Evolutionary conservation across 2,797 vertebrate genomes (phyloP), one percentile per base, ranked within the genome.

Genomic region (Neostethus bicornis): DNA sequence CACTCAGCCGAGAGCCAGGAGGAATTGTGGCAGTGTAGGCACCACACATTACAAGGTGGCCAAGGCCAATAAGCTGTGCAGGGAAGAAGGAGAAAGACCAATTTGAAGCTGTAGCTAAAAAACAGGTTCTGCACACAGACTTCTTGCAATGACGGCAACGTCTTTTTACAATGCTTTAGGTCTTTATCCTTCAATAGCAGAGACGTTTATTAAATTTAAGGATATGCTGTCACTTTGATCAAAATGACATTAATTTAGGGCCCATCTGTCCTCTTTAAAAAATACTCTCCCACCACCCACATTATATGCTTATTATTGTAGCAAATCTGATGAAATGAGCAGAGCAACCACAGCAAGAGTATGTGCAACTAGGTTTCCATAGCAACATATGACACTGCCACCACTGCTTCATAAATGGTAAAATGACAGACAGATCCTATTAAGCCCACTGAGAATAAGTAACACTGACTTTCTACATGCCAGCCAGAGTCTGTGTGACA

Each of bases 1-100:
- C 63, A 87, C 84, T 90, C 86, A 87, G 83, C 77, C 74, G 26
- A 85, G 79, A 88, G 86, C 83, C 80, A 73, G 73, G 81, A 90
- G 83, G 87, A 90, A 84, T 90, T 90, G 90, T 92, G 91, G 88
- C 88, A 90, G 87, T 76, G 78, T 59, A 87, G 85, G 84, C 85
- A 80, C 74, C 83, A 74, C 82, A 84, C 85, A 87, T 91, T 89
- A 90, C 85, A 82, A 83, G 82, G 75, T 77, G 85, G 87, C 83
- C 87, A 87, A 84, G 83, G 86, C 88, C 87, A 89, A 85, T 90
- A 81, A 86, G 76, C 71, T 79, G 78, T 51, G 59, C 66, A 70
- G 56, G 66, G 71, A 59, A 76, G 77, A 72, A 71, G 65, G 53
- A 77, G 75, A 66, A 74, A 58, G 79, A 79, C 66, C 19, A 71